Base-by-base conservation (phyloP, 2,888 invertebrate species). In the Agrochola macilenta region DNA sequence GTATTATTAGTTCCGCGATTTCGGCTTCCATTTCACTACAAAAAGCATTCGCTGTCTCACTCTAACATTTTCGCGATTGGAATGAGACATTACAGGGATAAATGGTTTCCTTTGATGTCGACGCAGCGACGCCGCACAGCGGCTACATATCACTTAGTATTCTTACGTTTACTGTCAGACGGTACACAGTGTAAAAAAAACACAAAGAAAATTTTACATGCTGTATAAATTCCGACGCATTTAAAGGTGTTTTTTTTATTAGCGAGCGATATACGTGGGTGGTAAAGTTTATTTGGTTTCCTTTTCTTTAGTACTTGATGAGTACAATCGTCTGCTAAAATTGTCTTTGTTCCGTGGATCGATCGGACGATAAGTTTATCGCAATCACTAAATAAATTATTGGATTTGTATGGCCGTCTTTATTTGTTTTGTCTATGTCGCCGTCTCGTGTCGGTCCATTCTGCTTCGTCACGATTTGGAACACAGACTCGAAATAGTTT, bases 11-110 rank as follows among this genome's bases (percentile, higher is more conserved):
- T n/a, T n/a, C n/a, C n/a, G n/a, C n/a, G n/a, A n/a, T n/a, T n/a
- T n/a, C n/a, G n/a, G n/a, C n/a, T n/a, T n/a, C n/a, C n/a, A 92
- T 90, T 90, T 90, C 87, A 87, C 85, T 84, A 88, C 90, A 85
- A 90, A 91, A 91, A 88, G 89, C 87, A 69, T 81, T 71, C 76
- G 54, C 79, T 66, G 78, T 89, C 89, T 85, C 88, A 35, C 83
- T 89, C 86, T 83, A 85, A 88, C 89, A 82, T 91, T 90, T 90
- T 92, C 89, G 91, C 92, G 90, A 91, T 92, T 88, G 89, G 92
- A 94, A 93, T 92, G 91, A 94, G 94, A 94, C 93, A 91, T 93
- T 93, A 93, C 90, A 88, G 89, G 91, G 91, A 93, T 92, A 91
- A 93, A 93, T 92, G 91, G 91, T 90, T 92, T 93, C 91, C 93